Percentiles rank a stretch among this genome's conserved stretches.
Evolutionary conservation across 2,888 invertebrate genomes (phyloP).

Genomic region (Heteropelma amictum): DNA sequence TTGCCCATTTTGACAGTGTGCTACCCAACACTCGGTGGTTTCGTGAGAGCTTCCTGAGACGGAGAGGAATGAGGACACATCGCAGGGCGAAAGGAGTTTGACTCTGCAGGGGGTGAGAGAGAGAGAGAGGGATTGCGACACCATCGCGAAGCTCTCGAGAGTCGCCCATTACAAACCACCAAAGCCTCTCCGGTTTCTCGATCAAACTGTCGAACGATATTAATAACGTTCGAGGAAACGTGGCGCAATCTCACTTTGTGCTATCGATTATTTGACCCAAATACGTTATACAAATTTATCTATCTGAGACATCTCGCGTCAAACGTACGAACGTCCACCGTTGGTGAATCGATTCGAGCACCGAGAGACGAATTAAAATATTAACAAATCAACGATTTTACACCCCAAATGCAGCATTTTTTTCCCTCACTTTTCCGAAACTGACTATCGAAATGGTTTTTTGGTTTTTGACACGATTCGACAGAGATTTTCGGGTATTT

Average conservation of each 20-base stretch:
- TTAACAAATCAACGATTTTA: too few species aligned
- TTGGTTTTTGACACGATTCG: too few species aligned
- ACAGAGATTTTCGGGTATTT: too few species aligned
- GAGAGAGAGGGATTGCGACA: neutral
- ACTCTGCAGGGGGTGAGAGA: neutral
- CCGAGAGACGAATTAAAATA: neutral
- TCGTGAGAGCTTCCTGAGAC: neutral
- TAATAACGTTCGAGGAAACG: slow-evolving; percentile 27
- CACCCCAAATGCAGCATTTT: too few species aligned
- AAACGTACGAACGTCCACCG: neutral
- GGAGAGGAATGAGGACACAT: slow-evolving; percentile 26
- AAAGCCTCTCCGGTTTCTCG: slow-evolving; percentile 20
- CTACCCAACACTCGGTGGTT: slow-evolving; percentile 4
- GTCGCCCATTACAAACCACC: slow-evolving; percentile 15
- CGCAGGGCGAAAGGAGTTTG: neutral
- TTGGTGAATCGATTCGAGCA: neutral
- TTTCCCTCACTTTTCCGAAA: too few species aligned
- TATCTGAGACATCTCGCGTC: neutral
- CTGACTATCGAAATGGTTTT: too few species aligned
- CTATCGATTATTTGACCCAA: slow-evolving; percentile 2
- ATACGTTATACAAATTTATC: neutral
- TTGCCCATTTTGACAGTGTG: slow-evolving; percentile 25
- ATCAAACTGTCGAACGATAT: slow-evolving; percentile 41
- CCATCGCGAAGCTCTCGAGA: slow-evolving; percentile 6
- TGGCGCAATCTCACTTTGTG: neutral